A percentile compares a stretch with the other conserved stretches of the same genome.
Conservation (phyloP, 2,113 vertebrate species). For the Hydropotes inermis region DNA sequence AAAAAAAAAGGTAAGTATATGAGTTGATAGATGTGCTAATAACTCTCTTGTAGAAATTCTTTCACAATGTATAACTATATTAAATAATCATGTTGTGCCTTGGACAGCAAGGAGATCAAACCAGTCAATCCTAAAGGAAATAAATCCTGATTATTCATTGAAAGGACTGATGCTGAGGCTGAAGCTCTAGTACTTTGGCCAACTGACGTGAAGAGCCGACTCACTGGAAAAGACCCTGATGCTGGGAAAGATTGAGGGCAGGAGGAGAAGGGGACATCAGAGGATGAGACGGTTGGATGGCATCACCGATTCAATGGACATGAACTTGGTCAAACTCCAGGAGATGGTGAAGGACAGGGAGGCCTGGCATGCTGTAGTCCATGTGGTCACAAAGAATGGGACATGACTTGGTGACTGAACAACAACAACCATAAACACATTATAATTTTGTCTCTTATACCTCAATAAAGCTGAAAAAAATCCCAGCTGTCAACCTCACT, state of each 20-base stretch:
- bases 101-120: neutral
- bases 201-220: neutral
- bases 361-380: neutral
- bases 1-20: too few species aligned
- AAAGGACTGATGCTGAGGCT: neutral
- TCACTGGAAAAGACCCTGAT: neutral
- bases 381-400: neutral
- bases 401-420: neutral
- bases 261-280: neutral
- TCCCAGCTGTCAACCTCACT: neutral
- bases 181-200: neutral
- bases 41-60: neutral
- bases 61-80: neutral
- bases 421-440: neutral
- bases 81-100: neutral
- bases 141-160: neutral
- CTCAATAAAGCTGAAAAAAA: neutral
- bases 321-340: neutral
- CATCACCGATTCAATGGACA: neutral
- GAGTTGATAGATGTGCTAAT: neutral
- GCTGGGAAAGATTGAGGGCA: neutral
- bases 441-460: neutral
- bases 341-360: neutral
- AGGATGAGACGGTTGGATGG: neutral
- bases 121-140: neutral